phyloP scores from a whole-genome alignment of 2,888 invertebrate species.

The Notodonta ziczac region DNA sequence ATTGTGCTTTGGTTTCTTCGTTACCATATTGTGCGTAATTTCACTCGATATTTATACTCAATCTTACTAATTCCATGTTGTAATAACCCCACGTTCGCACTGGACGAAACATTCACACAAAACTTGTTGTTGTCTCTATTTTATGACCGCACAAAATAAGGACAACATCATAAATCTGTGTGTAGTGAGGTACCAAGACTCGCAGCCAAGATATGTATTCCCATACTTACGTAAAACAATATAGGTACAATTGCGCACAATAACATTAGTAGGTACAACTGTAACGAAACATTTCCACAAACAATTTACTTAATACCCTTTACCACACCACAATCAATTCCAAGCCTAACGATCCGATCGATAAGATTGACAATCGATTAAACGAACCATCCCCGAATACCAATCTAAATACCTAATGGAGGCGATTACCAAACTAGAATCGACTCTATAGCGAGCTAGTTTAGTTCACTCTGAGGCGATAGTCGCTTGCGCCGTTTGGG shows the following conservation, averaged over 20 bases:
- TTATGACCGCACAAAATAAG: too few relatives aligned
- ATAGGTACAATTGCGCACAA: neutral
- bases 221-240: neutral
- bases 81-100: too few relatives aligned
- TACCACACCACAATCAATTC: slow-evolving; percentile 37
- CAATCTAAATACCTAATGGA: slow-evolving; percentile 23
- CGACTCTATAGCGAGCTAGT: slow-evolving; percentile 26
- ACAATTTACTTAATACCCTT: slow-evolving; percentile 75
- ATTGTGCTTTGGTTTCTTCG: too few relatives aligned
- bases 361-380: slow-evolving; percentile 69
- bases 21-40: too few relatives aligned
- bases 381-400: slow-evolving; percentile 36
- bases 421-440: slow-evolving; percentile 27
- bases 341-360: slow-evolving; percentile 46
- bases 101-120: too few relatives aligned
- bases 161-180: too few relatives aligned
- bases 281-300: slow-evolving; percentile 75
- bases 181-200: too few relatives aligned
- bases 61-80: too few relatives aligned
- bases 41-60: too few relatives aligned
- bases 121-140: too few relatives aligned
- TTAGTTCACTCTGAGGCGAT: slow-evolving; percentile 28
- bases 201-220: too few relatives aligned
- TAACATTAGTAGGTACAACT: slow-evolving; percentile 36
- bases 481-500: slow-evolving; percentile 51